Evolutionary conservation across 2,888 invertebrate genomes (phyloP), one percentile per base, ranked within the genome.

Genomic region (Allolobophora icterica): DNA sequence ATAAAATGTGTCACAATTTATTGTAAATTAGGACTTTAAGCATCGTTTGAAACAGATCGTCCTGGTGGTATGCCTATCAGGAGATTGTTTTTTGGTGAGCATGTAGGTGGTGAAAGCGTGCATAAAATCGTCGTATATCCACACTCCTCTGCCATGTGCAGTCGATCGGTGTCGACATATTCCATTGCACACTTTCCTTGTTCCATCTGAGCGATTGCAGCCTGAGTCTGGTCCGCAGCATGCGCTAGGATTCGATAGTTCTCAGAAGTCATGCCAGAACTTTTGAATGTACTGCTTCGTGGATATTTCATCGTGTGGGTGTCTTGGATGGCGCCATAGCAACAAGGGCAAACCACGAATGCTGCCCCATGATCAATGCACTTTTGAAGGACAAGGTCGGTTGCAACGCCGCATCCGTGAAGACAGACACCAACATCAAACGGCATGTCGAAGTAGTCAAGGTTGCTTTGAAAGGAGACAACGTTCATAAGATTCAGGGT

Each of bases 361-460:
- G 97, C 96, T 0, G 98, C 98, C 91, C 96, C 96, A 30, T 96
- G 96, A 89, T 96, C 96, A 30, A 97, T 96, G 95, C 99, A 99
- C 94, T 97, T 97, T 93, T 97, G 97, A 90, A 99, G 96, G 0
- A 99, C 98, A 92, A 99, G 96, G 95, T 99, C 99, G 2, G 98
- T 98, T 1, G 98, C 98, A 24, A 98, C 97, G 0, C 99, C 99
- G 95, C 99, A 99, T 6, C 98, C 99, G 96, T 99, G 99, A 58
- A 99, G 96, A 8, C 97, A 97, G 71, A 97, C 97, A 0, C 99
- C 99, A 92, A 99, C 96, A 94, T 98, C 96, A 96, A 98, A 96
- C 6, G 96, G 95, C 0, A 98, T 96, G 89, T 96, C 96, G 94
- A 98, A 98, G 94, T 98, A 98, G 95, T 98, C 98, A 93, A 99